A percentile compares a stretch with the other conserved stretches of the same genome.
Evolutionary conservation across 2,888 invertebrate species (phyloP).

Genomic region (Sialis fuliginosa): DNA sequence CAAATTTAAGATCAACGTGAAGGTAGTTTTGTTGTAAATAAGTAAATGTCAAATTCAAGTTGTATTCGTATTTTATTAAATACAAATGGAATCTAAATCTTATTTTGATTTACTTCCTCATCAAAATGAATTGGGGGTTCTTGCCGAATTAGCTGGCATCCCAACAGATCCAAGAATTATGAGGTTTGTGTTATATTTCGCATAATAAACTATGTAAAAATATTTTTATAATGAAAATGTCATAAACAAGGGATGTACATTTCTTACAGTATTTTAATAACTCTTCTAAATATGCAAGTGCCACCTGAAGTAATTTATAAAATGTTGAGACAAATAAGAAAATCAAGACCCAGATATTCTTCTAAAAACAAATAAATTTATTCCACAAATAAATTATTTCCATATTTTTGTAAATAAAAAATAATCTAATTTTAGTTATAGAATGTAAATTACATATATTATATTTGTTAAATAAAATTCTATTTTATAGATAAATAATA

Average conservation of each 20-base stretch:
- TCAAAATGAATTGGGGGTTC: neutral
- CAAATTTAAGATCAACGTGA: too few species aligned
- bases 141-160: conserved; percentile 4
- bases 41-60: too few species aligned
- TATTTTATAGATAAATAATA: too few species aligned
- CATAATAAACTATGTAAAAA: too few species aligned
- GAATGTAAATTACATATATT: too few species aligned
- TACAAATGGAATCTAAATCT: neutral
- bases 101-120: neutral
- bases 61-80: neutral
- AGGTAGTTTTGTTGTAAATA: too few species aligned
- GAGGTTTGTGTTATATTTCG: conserved; percentile 1
- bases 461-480: too few species aligned
- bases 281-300: neutral
- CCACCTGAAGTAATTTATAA: neutral
- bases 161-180: conserved; percentile 2
- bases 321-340: neutral
- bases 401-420: too few species aligned
- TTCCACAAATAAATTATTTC: too few species aligned
- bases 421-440: too few species aligned
- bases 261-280: neutral
- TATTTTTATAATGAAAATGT: neutral
- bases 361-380: too few species aligned
- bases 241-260: neutral
- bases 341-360: neutral